Conservation (phyloP, 2,113 vertebrate species). For the Hoplias malabaricus region DNA sequence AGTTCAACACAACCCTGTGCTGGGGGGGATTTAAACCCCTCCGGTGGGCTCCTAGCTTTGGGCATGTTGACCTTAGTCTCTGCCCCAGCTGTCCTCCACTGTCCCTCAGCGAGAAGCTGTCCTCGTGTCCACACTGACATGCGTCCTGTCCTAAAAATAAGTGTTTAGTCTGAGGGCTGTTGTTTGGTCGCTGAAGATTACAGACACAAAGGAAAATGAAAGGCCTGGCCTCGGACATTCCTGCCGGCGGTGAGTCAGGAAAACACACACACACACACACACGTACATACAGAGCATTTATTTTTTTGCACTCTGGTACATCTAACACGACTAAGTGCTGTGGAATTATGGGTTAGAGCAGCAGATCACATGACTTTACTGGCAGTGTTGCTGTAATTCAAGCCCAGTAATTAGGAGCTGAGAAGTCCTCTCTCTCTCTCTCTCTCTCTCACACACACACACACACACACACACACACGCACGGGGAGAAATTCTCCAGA, state of each 20-base stretch:
- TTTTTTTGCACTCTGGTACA: neutral
- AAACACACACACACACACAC: too few species aligned
- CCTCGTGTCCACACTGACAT: neutral
- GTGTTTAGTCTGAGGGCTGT: constrained; percentile 29
- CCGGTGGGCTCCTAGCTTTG: too few species aligned
- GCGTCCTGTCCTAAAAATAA: constrained; percentile 32
- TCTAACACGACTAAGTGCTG: constrained; percentile 3
- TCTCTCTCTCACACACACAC: neutral
- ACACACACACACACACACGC: neutral
- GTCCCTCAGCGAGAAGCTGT: neutral
- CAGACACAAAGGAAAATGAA: constrained; percentile 46
- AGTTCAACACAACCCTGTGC: too few species aligned
- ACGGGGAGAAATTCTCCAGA: neutral
- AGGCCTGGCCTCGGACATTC: constrained; percentile 27
- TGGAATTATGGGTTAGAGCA: neutral
- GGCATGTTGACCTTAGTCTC: too few species aligned
- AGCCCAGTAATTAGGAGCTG: neutral
- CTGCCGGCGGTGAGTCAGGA: constrained; percentile 21
- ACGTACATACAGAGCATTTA: too few species aligned
- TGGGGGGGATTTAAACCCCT: too few species aligned
- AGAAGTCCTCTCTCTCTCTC: neutral
- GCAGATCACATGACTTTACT: neutral
- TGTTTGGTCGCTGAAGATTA: constrained; percentile 45
- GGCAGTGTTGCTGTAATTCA: constrained; percentile 18
- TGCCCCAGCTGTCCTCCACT: too few species aligned